Conservation (phyloP, 1,140 invertebrate species). For the Nebria ingens region DNA sequence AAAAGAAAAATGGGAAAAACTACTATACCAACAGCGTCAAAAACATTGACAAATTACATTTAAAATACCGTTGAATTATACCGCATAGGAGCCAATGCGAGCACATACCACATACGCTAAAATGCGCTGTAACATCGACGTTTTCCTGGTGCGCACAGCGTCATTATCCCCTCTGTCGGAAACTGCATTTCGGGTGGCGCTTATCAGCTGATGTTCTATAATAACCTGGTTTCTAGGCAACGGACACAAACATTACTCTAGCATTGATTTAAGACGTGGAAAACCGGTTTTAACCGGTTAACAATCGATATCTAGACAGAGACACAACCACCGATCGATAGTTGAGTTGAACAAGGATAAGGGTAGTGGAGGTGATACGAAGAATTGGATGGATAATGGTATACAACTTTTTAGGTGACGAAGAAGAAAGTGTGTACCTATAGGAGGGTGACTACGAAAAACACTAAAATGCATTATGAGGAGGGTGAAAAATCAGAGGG, state of each 20-base stretch:
- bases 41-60: constrained; percentile 9
- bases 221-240: constrained; percentile 25
- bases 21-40: neutral
- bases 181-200: constrained; percentile 3
- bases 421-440: too few species aligned
- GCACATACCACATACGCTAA: too few species aligned
- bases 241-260: constrained; percentile 28
- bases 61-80: constrained; percentile 2
- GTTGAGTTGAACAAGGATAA: too few species aligned
- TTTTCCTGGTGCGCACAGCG: neutral
- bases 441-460: too few species aligned
- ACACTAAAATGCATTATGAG: too few species aligned
- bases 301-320: constrained; percentile 24
- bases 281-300: constrained; percentile 26
- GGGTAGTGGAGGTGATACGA: too few species aligned
- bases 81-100: too few species aligned
- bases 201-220: constrained; percentile 7
- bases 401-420: too few species aligned
- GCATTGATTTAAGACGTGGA: constrained; percentile 28
- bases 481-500: too few species aligned
- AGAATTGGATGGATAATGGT: too few species aligned
- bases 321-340: too few species aligned
- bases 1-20: neutral
- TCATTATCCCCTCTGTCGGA: neutral
- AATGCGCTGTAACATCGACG: neutral